These are phyloP conservation scores for Chironomus riparius DNA, from an alignment of 2,888 invertebrate genomes.

Conservation along the genomic window DNA sequence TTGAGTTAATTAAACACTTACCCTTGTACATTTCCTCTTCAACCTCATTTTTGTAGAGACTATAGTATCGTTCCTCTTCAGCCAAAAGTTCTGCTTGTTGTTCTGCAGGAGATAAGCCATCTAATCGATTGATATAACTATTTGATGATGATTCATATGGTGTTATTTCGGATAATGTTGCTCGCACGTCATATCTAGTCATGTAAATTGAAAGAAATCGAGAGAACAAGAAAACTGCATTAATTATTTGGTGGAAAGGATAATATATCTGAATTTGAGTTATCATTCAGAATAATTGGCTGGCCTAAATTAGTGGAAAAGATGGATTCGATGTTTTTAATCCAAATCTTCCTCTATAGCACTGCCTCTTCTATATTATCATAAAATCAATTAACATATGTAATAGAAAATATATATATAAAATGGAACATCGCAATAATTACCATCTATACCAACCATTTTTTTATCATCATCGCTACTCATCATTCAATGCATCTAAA, in stretches of 20 bases:
- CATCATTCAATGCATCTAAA: neutral
- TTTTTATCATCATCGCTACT: neutral
- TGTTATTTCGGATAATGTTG: constrained; percentile 77
- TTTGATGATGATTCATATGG: constrained; percentile 65
- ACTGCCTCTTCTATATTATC: too few species aligned
- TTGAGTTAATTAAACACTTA: constrained; percentile 38
- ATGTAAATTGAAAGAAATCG: neutral
- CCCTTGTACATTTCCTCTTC: constrained; percentile 88
- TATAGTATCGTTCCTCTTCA: constrained; percentile 90
- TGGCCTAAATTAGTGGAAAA: neutral
- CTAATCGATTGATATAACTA: constrained; percentile 51
- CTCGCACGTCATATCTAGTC: constrained; percentile 86
- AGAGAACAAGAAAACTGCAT: neutral
- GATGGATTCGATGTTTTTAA: neutral
- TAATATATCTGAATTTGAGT: neutral
- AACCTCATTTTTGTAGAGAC: constrained; percentile 76
- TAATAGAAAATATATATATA: neutral
- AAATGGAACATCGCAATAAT: neutral
- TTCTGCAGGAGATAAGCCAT: constrained; percentile 61
- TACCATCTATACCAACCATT: neutral
- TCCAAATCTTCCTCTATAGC: too few species aligned
- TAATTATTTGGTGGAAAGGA: neutral
- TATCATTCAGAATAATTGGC: neutral
- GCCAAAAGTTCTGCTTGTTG: constrained; percentile 79
- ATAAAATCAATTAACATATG: too few species aligned